Percentiles rank a stretch among this genome's conserved stretches.
Evolutionary conservation across 2,888 invertebrate species (phyloP).

Genomic region (Pseudococcus viburni): DNA sequence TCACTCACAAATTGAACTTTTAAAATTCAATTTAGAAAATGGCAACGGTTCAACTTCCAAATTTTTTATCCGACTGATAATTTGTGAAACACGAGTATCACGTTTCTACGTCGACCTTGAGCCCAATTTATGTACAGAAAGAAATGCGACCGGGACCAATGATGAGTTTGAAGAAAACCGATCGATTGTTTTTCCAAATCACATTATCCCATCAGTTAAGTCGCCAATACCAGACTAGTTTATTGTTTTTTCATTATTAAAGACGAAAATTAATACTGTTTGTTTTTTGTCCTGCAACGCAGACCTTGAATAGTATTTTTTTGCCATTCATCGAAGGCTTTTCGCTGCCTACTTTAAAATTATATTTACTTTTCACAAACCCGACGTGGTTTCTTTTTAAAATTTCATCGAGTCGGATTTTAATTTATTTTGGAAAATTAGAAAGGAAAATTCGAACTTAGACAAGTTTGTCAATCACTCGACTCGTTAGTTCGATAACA

Average conservation of each 20-base stretch:
- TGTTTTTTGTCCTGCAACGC: neutral
- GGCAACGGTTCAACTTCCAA: neutral
- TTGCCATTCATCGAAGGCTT: too few relatives aligned
- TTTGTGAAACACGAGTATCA: neutral
- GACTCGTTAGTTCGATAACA: neutral
- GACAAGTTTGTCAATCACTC: neutral
- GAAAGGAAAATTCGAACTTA: neutral
- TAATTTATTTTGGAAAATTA: too few relatives aligned
- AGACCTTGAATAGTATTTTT: constrained; percentile 30
- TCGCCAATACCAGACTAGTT: neutral
- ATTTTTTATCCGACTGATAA: neutral
- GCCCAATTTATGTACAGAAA: neutral
- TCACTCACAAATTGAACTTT: neutral
- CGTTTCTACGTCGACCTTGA: neutral
- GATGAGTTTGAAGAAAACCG: neutral
- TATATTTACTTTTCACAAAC: too few relatives aligned
- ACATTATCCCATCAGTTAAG: neutral
- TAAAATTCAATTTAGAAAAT: neutral
- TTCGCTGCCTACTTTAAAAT: too few relatives aligned
- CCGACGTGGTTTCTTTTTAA: too few relatives aligned
- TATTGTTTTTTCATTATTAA: neutral
- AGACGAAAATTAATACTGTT: constrained; percentile 6
- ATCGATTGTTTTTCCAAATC: constrained; percentile 6
- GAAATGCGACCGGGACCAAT: neutral
- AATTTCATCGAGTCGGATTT: too few relatives aligned